Conservation (phyloP, 2,888 invertebrate species). For the Osedax frankpressi region DNA sequence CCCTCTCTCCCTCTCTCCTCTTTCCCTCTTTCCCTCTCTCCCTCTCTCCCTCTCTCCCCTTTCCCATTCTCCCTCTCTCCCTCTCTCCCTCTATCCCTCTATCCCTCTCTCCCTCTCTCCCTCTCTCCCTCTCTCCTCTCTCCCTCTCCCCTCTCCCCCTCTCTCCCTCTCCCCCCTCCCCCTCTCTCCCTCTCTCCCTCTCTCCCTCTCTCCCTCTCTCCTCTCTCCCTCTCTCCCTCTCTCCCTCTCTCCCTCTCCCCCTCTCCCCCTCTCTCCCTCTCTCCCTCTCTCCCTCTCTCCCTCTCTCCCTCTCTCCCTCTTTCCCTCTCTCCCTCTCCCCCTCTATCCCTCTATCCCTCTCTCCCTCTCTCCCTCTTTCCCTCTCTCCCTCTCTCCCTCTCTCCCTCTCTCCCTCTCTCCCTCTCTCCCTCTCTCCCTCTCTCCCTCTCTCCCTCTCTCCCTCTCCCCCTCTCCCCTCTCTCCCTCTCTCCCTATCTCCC, state of each 20-base stretch:
- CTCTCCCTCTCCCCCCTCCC: not conserved
- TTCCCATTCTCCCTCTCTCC: not conserved
- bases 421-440: not conserved
- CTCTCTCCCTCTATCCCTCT: no score
- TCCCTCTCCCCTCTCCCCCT: not conserved
- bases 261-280: not conserved
- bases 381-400: no score
- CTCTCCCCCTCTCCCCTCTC: no score
- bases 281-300: not conserved
- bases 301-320: no score
- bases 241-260: not conserved
- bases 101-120: no score
- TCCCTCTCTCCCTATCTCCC: no score
- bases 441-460: not conserved
- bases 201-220: not conserved
- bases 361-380: no score
- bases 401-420: no score
- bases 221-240: not conserved
- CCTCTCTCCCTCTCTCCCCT: not conserved
- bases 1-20: constrained; percentile 1
- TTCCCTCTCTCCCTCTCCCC: no score
- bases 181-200: not conserved
- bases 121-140: not conserved
- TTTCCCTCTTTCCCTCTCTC: not conserved
- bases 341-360: no score